These are phyloP conservation scores for Acanthopleura granulata DNA, from an alignment of 2,888 invertebrate genomes.

Conservation along the genomic window DNA sequence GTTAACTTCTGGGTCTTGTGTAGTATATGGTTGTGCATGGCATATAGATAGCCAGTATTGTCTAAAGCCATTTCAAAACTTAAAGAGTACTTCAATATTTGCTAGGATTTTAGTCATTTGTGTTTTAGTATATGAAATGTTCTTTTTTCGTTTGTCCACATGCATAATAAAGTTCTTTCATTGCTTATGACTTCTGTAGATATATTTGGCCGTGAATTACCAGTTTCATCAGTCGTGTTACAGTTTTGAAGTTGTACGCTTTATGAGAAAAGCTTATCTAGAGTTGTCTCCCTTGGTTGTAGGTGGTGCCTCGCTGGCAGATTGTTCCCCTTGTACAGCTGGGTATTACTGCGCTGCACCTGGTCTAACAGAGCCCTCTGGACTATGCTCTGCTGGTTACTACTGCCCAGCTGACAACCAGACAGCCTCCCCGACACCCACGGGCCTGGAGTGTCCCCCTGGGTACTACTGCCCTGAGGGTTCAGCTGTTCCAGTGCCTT, in stretches of 20 bases:
- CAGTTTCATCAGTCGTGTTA: background rate
- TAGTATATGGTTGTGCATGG: too few relatives aligned
- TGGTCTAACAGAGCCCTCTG: conserved; percentile 57
- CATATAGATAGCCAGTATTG: too few relatives aligned
- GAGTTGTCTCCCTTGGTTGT: conserved; percentile 16
- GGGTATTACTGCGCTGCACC: conserved; percentile 59
- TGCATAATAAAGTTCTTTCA: too few relatives aligned
- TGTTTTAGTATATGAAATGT: too few relatives aligned
- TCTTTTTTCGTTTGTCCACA: too few relatives aligned
- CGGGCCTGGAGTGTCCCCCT: conserved; percentile 48
- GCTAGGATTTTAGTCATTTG: too few relatives aligned
- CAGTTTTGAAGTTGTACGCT: background rate
- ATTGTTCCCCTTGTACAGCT: conserved; percentile 59
- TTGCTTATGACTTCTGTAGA: too few relatives aligned
- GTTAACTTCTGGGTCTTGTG: too few relatives aligned
- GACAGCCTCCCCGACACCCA: conserved; percentile 51
- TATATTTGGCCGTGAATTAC: too few relatives aligned
- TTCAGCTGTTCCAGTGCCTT: conserved; percentile 53
- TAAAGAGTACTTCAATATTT: too few relatives aligned
- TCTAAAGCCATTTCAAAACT: too few relatives aligned
- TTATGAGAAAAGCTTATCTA: background rate
- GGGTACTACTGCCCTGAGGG: conserved; percentile 60
- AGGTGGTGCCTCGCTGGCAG: conserved; percentile 55
- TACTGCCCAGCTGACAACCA: conserved; percentile 63
- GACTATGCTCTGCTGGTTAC: conserved; percentile 58